Evolutionary conservation across 2,113 vertebrate genomes (phyloP).

Genomic region (Atrichornis clamosus): DNA sequence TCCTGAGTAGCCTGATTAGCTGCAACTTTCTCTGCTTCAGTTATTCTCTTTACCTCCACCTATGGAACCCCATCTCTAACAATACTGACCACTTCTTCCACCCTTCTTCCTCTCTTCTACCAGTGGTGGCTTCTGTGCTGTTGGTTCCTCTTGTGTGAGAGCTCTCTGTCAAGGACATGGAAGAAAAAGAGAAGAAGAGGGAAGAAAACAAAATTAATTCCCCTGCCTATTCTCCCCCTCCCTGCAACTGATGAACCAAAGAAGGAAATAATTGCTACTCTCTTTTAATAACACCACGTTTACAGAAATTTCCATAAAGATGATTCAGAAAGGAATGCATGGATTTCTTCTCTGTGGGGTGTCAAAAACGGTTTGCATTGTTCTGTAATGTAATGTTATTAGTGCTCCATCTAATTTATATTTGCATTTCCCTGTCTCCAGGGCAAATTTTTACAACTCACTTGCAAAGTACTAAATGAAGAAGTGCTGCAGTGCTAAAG

Average conservation of each 20-base stretch:
- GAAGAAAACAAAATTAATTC: conserved; percentile 67
- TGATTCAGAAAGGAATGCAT: conserved; percentile 68
- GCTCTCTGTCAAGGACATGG: conserved; percentile 13
- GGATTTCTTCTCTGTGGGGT: conserved; percentile 74
- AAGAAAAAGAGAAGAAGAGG: conserved; percentile 14
- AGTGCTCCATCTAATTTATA: conserved; percentile 70
- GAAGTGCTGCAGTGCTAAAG: conserved; percentile 29
- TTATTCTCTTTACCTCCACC: conserved; percentile 44
- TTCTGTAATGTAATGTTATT: conserved; percentile 78
- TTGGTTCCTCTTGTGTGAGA: not conserved
- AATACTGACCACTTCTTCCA: not conserved
- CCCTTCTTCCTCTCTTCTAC: conserved; percentile 22
- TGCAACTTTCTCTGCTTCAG: conserved; percentile 47
- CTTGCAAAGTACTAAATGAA: conserved; percentile 63
- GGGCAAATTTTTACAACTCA: conserved; percentile 72
- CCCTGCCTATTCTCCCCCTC: conserved; percentile 11
- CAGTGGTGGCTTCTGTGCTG: not conserved
- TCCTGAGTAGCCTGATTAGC: conserved; percentile 68
- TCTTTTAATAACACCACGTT: conserved; percentile 75
- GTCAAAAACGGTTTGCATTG: conserved; percentile 71
- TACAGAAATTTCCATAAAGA: conserved; percentile 80
- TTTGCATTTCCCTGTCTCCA: conserved; percentile 75
- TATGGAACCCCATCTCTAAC: conserved; percentile 38
- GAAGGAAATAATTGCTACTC: conserved; percentile 78
- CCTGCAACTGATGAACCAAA: conserved; percentile 75